Conservation (phyloP, 2,113 vertebrate genomes). For the Rafetus swinhoei region DNA sequence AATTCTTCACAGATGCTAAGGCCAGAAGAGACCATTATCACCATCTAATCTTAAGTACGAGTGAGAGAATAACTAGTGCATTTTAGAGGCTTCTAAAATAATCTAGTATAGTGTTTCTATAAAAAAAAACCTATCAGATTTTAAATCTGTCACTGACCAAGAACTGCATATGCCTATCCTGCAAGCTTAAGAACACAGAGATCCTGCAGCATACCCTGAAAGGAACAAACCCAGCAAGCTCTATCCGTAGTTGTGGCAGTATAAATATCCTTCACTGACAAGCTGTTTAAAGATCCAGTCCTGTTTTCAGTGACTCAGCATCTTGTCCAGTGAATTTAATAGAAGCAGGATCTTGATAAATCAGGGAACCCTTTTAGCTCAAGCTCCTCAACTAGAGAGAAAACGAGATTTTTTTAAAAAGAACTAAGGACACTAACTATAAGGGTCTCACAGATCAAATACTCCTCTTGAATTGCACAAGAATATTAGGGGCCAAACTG, state of each 20-base stretch:
- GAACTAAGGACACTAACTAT: background rate
- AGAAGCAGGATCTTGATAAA: background rate
- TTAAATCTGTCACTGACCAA: too few relatives aligned
- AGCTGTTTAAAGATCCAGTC: background rate
- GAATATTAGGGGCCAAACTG: background rate
- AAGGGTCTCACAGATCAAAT: background rate
- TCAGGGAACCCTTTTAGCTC: background rate
- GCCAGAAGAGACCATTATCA: too few relatives aligned
- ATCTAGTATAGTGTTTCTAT: too few relatives aligned
- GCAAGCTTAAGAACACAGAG: too few relatives aligned
- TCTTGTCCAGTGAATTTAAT: background rate
- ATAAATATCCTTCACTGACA: background rate
- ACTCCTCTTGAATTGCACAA: background rate
- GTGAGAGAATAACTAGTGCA: too few relatives aligned
- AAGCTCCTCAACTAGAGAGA: background rate
- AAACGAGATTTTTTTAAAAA: background rate
- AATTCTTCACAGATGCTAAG: too few relatives aligned
- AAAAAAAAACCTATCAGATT: too few relatives aligned
- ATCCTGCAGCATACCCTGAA: too few relatives aligned
- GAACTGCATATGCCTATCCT: too few relatives aligned
- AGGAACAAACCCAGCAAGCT: too few relatives aligned
- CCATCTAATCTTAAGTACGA: too few relatives aligned
- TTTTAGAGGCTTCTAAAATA: too few relatives aligned
- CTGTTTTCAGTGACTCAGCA: background rate
- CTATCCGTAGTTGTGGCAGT: background rate